Percentiles rank a stretch among this genome's conserved stretches.
phyloP scores from a whole-genome alignment of 2,888 invertebrate species.

The Incurvaria masculella region DNA sequence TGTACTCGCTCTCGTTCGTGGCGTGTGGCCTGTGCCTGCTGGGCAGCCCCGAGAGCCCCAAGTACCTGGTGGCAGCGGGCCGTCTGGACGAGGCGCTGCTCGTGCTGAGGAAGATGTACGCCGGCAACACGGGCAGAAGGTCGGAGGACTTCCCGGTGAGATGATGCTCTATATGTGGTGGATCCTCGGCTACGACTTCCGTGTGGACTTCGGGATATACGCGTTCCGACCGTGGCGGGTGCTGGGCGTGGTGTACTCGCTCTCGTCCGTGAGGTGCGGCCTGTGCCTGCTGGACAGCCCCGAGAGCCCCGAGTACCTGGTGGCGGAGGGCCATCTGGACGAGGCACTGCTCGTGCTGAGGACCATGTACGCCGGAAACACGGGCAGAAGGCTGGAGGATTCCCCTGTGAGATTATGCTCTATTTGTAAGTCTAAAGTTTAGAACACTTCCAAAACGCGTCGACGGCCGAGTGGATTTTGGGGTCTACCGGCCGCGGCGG shows the following conservation, averaged over 20 bases:
- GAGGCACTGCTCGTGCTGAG: conserved; percentile 62
- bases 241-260: conserved; percentile 59
- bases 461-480: too few relatives aligned
- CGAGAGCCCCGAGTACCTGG: conserved; percentile 76
- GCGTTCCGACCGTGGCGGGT: conserved; percentile 71
- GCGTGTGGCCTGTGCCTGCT: conserved; percentile 52
- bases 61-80: conserved; percentile 66
- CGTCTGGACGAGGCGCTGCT: conserved; percentile 59
- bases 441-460: too few relatives aligned
- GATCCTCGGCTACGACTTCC: conserved; percentile 59
- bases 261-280: conserved; percentile 58
- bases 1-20: conserved; percentile 60
- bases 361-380: conserved; percentile 54
- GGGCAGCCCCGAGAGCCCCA: conserved; percentile 73
- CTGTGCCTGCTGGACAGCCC: conserved; percentile 57
- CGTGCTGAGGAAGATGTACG: conserved; percentile 60
- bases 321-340: conserved; percentile 60
- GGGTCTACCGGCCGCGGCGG: too few relatives aligned
- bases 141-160: conserved; percentile 49
- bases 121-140: conserved; percentile 35
- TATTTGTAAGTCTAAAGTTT: too few relatives aligned
- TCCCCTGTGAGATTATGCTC: conserved; percentile 53
- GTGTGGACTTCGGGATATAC: conserved; percentile 44
- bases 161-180: too few relatives aligned
- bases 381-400: conserved; percentile 31